Evolutionary conservation across 2,113 vertebrate species (phyloP).

Genomic region (Ceyx cyanopectus): DNA sequence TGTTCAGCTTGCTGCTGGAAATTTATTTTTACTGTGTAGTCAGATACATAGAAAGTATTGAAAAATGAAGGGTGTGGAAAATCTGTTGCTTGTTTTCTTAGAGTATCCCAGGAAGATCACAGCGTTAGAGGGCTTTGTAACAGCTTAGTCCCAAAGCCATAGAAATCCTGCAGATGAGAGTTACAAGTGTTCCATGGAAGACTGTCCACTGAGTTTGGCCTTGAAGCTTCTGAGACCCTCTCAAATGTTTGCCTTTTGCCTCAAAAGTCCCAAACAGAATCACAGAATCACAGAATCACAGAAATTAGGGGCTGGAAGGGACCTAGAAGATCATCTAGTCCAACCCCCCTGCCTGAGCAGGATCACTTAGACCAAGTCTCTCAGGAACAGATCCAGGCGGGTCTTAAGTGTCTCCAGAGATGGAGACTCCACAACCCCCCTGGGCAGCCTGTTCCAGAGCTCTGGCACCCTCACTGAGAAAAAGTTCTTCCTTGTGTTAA

Average conservation of each 20-base stretch:
- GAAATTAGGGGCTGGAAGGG: too few species aligned
- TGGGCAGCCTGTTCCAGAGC: too few species aligned
- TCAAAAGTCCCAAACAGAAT: background rate
- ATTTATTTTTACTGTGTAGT: constrained; percentile 51
- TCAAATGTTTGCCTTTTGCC: accelerated
- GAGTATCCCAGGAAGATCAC: background rate
- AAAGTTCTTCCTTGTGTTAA: too few species aligned
- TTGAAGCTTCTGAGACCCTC: background rate
- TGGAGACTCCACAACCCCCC: too few species aligned
- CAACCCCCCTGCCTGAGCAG: too few species aligned
- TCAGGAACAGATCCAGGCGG: too few species aligned
- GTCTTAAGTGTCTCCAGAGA: too few species aligned
- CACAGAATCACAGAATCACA: too few species aligned
- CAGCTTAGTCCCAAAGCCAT: background rate
- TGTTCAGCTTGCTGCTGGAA: constrained; percentile 53
- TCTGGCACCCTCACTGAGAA: too few species aligned
- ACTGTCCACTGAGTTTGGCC: background rate
- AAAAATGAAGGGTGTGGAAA: background rate
- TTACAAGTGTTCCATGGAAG: background rate
- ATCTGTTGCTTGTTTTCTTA: constrained; percentile 16
- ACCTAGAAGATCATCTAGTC: too few species aligned
- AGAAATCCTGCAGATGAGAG: background rate
- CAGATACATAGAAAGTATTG: background rate
- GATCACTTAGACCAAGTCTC: too few species aligned
- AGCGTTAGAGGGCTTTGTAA: background rate